Percentiles rank a stretch among this genome's conserved stretches.
Evolutionary conservation across 2,888 invertebrate species (phyloP).

Genomic region (Agonopterix heracliana): DNA sequence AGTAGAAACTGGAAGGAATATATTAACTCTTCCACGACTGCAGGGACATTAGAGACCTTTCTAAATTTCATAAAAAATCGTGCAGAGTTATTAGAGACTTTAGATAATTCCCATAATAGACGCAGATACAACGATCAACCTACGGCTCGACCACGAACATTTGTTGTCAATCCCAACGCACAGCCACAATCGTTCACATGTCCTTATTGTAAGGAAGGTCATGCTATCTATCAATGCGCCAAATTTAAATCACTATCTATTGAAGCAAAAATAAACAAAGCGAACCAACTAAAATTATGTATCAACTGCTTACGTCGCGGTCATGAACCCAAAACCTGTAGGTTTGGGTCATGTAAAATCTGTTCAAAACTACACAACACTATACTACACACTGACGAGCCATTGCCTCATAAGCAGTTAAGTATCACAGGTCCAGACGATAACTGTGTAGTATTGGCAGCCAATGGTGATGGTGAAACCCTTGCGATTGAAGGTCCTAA

Average conservation of each 20-base stretch:
- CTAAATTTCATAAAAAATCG: too few relatives aligned
- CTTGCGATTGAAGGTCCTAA: too few relatives aligned
- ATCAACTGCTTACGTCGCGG: slow-evolving; percentile 13
- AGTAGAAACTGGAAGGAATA: too few relatives aligned
- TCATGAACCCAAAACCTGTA: slow-evolving; percentile 10
- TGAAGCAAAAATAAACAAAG: slow-evolving; percentile 12
- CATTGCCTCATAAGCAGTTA: background rate
- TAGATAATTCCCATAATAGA: too few relatives aligned
- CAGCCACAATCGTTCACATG: too few relatives aligned
- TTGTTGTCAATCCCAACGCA: too few relatives aligned
- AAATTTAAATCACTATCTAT: slow-evolving; percentile 7
- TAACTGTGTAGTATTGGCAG: background rate
- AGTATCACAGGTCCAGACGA: background rate
- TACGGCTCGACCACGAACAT: too few relatives aligned
- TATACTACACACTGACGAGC: slow-evolving; percentile 3
- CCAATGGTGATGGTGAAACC: too few relatives aligned
- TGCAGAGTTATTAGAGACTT: too few relatives aligned
- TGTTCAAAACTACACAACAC: slow-evolving; percentile 9
- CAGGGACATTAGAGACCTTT: too few relatives aligned
- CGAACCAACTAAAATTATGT: slow-evolving; percentile 15
- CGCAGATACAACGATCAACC: too few relatives aligned
- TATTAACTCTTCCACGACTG: too few relatives aligned
- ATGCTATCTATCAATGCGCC: slow-evolving; percentile 10
- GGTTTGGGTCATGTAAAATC: slow-evolving; percentile 10
- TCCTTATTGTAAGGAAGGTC: slow-evolving; percentile 11